A percentile compares a stretch with the other conserved stretches of the same genome.
Evolutionary conservation across 2,113 vertebrate species (phyloP).

Genomic region (Carassius carassius): DNA sequence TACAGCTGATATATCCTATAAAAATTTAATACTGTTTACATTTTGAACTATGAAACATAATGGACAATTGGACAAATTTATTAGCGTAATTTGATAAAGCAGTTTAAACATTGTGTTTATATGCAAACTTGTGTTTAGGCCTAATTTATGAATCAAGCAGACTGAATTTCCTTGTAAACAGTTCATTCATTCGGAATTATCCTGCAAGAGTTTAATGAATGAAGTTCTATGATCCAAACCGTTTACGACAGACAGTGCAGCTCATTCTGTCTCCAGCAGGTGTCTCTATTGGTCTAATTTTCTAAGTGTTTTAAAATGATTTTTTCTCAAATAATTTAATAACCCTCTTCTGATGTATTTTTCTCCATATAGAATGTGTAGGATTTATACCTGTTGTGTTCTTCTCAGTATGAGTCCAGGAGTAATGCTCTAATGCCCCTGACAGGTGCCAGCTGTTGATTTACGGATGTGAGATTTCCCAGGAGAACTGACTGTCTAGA

Average conservation of each 20-base stretch:
- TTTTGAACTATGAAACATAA: neutral
- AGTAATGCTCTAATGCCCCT: conserved; percentile 16
- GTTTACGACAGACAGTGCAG: conserved; percentile 37
- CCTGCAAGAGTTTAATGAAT: neutral
- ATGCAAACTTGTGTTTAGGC: neutral
- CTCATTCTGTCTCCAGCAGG: conserved; percentile 31
- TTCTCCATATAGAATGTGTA: neutral
- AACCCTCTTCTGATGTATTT: neutral
- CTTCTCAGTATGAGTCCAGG: neutral
- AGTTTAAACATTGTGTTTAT: neutral
- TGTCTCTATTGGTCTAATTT: conserved; percentile 58
- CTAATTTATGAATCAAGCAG: neutral
- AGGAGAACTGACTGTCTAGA: neutral
- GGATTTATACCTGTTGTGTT: neutral
- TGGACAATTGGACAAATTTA: too few species aligned
- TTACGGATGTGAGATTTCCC: neutral
- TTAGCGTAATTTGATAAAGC: neutral
- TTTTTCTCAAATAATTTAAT: neutral
- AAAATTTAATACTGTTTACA: neutral
- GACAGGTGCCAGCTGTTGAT: conserved; percentile 30
- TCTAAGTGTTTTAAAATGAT: neutral
- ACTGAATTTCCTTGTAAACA: neutral
- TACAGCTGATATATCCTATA: conserved; percentile 53
- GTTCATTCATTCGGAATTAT: neutral
- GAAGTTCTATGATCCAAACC: neutral